Percentiles rank a stretch among this genome's conserved stretches.
These are phyloP conservation scores for Phortica okadai DNA, from an alignment of 2,888 invertebrate genomes.

Conservation along the genomic window DNA sequence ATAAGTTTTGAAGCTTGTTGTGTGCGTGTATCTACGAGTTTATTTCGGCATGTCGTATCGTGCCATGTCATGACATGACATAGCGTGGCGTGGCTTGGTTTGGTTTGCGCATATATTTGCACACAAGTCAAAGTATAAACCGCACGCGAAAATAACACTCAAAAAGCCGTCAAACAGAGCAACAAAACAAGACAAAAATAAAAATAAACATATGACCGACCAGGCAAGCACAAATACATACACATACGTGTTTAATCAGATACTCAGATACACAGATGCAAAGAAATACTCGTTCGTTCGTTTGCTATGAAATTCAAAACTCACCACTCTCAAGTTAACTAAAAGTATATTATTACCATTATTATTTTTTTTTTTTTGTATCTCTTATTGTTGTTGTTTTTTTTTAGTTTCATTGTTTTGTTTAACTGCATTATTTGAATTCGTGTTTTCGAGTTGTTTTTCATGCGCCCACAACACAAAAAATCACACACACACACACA, in stretches of 20 bases:
- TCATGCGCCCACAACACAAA: slow-evolving; percentile 25
- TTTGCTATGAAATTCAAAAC: slow-evolving; percentile 25
- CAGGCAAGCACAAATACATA: not conserved
- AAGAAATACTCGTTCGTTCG: slow-evolving; percentile 2
- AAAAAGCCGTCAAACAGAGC: slow-evolving; percentile 6
- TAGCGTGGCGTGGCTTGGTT: not conserved
- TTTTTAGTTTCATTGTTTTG: not conserved
- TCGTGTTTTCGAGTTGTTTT: slow-evolving; percentile 9
- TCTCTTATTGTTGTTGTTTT: not conserved
- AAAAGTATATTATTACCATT: slow-evolving; percentile 29
- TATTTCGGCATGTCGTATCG: not conserved
- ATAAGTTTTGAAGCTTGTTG: not conserved
- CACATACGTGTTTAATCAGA: slow-evolving; percentile 7
- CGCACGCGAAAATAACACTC: not conserved
- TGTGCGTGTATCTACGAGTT: slow-evolving; percentile 14
- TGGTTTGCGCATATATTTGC: slow-evolving; percentile 25
- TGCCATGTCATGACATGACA: not conserved
- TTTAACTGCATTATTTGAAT: slow-evolving; percentile 33
- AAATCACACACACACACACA: slow-evolving; percentile 15
- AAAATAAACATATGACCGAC: slow-evolving; percentile 14
- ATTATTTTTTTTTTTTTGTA: not conserved
- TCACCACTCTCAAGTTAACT: slow-evolving; percentile 25
- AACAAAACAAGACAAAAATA: slow-evolving; percentile 18
- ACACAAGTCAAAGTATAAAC: slow-evolving; percentile 22
- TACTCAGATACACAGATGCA: not conserved